Base-by-base conservation (phyloP, 2,797 vertebrate species). In the Scleropages formosus region DNA sequence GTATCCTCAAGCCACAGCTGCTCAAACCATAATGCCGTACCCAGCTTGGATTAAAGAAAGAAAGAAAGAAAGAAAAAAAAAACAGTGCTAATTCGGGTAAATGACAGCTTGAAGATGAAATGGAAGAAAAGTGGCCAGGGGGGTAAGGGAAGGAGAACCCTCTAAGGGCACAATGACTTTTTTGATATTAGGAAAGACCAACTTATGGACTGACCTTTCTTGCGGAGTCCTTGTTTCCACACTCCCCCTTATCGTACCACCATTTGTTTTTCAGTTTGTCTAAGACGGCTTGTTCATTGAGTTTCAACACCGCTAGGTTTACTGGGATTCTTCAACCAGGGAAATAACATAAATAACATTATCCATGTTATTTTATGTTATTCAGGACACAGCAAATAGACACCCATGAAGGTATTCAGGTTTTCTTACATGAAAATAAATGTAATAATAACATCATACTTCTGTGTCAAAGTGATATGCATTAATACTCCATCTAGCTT, bases 261-360 rank as follows among this genome's bases (percentile, higher is more conserved):
- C 97, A 99, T 96, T 96, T 99, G 97, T 85, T 99, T 98, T 98
- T 99, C 95, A 99, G 96, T 96, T 99, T 99, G 97, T 99, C 97
- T 99, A 99, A 98, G 96, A 98, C 83, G 96, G 97, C 97, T 94
- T 98, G 96, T 94, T 99, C 97, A 98, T 97, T 99, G 95, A 99
- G 97, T 96, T 99, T 99, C 96, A 99, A 96, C 92, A 99, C 97
- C 90, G 97, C 97, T 96, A 99, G 97, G 95, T 99, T 99, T 95
- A 99, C 96, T 85, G 96, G 95, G 94, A 96, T 97, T 97, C 97
- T 99, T 98, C 96, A 89, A 81, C 94, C 92, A 84, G 91, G 95
- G 93, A 93, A 95, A 98, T 99, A 98, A 99, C 97, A 99, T 99
- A 98, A 99, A 99, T 99, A 98, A 98, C 96, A 99, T 99, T 95